Conservation (phyloP, 2,797 vertebrate genomes). For the Erethizon dorsatum region DNA sequence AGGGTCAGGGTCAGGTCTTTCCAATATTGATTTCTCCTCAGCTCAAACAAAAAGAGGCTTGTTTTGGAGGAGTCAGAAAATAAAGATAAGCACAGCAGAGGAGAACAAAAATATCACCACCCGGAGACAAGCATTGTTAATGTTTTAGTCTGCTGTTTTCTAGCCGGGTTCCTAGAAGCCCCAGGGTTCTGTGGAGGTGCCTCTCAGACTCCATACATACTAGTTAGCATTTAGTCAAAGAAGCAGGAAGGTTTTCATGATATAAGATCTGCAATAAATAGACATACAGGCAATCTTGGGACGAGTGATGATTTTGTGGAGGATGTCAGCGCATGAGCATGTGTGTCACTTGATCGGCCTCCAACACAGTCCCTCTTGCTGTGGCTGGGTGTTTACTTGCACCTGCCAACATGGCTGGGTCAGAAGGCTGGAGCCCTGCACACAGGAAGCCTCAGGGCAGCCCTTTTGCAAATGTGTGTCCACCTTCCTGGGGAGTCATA, state of each 20-base stretch:
- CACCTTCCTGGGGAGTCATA: not conserved
- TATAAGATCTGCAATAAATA: not conserved
- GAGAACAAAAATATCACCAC: conserved; percentile 45
- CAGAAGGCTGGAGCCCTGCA: not conserved
- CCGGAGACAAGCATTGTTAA: not conserved
- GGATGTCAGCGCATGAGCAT: rapidly evolving
- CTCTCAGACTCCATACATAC: not conserved
- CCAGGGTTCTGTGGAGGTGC: not conserved
- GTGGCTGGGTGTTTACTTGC: not conserved
- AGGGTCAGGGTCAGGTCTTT: conserved; percentile 56
- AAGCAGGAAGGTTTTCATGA: not conserved
- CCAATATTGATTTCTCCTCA: conserved; percentile 58
- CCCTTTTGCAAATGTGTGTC: not conserved
- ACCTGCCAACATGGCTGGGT: not conserved
- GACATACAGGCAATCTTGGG: not conserved
- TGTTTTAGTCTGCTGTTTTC: not conserved
- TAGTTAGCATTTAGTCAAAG: not conserved
- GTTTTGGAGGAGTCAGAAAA: conserved; percentile 24
- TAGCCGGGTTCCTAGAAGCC: not conserved
- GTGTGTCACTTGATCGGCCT: not conserved
- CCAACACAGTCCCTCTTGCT: not conserved
- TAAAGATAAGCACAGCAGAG: conserved; percentile 19
- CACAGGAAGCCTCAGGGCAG: not conserved
- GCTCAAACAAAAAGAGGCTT: conserved; percentile 37
- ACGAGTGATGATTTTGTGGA: rapidly evolving